Percentiles rank a stretch among this genome's conserved stretches.
Conservation (phyloP, 2,113 vertebrate species). For the Rattus rattus region DNA sequence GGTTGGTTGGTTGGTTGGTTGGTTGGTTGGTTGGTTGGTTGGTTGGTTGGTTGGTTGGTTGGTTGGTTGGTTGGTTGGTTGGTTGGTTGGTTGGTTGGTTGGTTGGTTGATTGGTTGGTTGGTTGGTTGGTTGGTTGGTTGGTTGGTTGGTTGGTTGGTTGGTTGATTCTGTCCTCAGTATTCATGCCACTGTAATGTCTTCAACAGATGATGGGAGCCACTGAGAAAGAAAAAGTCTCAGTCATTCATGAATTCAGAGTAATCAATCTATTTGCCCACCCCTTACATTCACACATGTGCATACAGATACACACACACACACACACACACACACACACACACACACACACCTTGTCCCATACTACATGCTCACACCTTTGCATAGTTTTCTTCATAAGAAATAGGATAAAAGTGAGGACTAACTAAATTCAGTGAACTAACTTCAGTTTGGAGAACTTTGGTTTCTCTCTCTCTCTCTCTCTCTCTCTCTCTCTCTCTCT, state of each 20-base stretch:
- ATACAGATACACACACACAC: not conserved
- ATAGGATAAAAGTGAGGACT: conserved; percentile 6
- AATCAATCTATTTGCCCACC: not conserved
- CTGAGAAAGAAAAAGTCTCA: not conserved
- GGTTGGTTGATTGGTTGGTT: no score
- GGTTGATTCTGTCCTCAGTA: not conserved
- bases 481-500: not conserved
- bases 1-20: no score
- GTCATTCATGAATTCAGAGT: not conserved
- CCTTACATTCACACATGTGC: not conserved
- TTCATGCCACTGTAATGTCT: not conserved
- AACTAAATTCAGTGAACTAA: not conserved
- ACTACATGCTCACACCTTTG: not conserved
- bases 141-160: no score
- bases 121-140: no score
- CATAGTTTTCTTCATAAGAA: conserved; percentile 11
- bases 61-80: no score
- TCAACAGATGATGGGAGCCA: not conserved
- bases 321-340: not conserved
- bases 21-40: no score
- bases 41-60: no score
- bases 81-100: no score
- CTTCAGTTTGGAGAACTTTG: not conserved
- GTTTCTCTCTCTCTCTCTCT: not conserved
- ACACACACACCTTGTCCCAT: no score